phyloP scores from a whole-genome alignment of 2,113 vertebrate genomes.

The Hyperopisus bebe region DNA sequence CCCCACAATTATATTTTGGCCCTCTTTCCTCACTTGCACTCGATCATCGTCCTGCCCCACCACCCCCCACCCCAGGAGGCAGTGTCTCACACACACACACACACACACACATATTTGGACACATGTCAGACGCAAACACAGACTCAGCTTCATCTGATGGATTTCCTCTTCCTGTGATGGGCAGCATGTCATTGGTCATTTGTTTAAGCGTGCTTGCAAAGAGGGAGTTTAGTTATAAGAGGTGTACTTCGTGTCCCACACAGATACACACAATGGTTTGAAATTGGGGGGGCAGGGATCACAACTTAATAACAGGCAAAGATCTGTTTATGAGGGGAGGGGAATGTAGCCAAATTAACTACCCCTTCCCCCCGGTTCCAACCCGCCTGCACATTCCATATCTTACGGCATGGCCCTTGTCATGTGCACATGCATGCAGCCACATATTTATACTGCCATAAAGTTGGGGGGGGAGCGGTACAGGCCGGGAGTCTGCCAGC shows the following conservation, averaged over 20 bases:
- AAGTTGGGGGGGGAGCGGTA: not conserved
- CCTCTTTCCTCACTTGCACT: not conserved
- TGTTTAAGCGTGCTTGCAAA: not conserved
- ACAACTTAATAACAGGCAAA: not conserved
- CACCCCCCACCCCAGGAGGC: not conserved
- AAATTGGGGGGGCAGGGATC: not conserved
- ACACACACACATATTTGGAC: not conserved
- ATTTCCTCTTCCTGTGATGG: not conserved
- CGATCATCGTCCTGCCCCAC: not conserved
- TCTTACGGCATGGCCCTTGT: not conserved
- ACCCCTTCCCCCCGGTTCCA: not conserved
- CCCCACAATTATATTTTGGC: constrained; percentile 22
- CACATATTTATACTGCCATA: no score
- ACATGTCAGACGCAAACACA: not conserved
- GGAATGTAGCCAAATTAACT: no score
- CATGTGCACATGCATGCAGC: not conserved
- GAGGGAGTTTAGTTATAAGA: not conserved
- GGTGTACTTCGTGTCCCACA: no score
- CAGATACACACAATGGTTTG: not conserved
- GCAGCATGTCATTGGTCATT: not conserved
- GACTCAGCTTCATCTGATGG: not conserved
- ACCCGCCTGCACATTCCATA: not conserved
- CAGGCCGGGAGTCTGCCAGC: not conserved
- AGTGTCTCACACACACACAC: not conserved
- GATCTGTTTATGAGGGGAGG: not conserved